Base-by-base conservation (phyloP, 1,140 invertebrate species). In the Asobara japonica region DNA sequence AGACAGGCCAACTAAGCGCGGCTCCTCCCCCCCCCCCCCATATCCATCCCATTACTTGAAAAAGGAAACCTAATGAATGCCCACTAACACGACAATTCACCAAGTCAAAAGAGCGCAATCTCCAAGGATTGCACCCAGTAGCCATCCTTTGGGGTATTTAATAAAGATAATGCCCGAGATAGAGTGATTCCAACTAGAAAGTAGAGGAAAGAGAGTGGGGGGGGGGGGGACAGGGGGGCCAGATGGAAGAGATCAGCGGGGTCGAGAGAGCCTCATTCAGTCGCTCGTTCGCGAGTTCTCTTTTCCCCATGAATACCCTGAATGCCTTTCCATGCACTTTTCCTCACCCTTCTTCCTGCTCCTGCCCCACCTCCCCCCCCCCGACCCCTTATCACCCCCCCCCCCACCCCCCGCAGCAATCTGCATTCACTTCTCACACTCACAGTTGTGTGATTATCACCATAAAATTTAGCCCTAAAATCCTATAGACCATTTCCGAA, bases 81-180 rank as follows among this genome's bases (percentile, higher is more conserved):
- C 41, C 4, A 45, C 41, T 22, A 56, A 56, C 22, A 56, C 22
- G 51, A 56, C 51, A 56, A 13, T 56, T 56, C 8, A 25, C 1
- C 18, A 2, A 3, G 13, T 10, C 51, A 25, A 27, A 38, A 64
- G 41, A 56, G 51, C 2, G 22, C 18, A 56, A 56, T 22, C 51
- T 30, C 22, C 51, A 25, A 13, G 22, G 22, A 56, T 25, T 56
- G 51, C 20, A 69, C 65, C 65, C 65, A 74, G 69, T 71, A 62
- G 66, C 78, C 69, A 64, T 75, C 74, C 75, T 80, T 76, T 71
- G 80, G 85, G 83, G 84, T 86, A 83, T 86, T 86, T 86, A 86
- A 86, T 86, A 86, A 86, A 85, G 84, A 85, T 86, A 86, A 86
- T 86, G 84, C 82, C 79, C 77, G 78, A 81, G 82, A 83, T 83